Evolutionary conservation across 2,888 invertebrate species (phyloP), one percentile per base, ranked within the genome.

Genomic region (Chromoteleia sp.): DNA sequence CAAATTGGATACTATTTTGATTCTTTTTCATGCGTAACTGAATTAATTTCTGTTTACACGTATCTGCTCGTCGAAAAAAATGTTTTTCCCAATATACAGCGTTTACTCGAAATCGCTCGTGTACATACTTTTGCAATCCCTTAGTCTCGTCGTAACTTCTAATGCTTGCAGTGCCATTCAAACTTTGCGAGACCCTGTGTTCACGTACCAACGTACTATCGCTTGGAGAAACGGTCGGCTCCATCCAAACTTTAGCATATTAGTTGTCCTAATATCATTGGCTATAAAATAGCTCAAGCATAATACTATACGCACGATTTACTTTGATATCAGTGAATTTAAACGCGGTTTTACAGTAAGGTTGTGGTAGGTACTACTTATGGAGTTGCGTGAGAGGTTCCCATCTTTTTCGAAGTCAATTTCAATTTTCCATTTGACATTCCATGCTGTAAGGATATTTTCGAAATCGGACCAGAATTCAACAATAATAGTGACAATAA

Each of bases 201-300:
- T 71, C 75, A 70, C 50, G 61, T 74, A 39, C 50, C 59, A 43
- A 21, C 19, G 48, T 71, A 76, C 65, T 58, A 81, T 76, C 71
- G 70, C 71, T 81, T 50, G 56, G 74, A 50, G 70, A 80, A 80
- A 80, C 56, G 54, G 48, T 19, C 43, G 15, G 50, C 25, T 65
- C 54, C 59, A 65, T 65, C 41, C 71, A 58, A 81, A 76, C 76
- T 81, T 80, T 76, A 65, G 71, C 58, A 75, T 81, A 79, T 79
- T 79, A 74, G 68, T 79, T 74, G 79, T 74, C 61, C 68, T 74
- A 74, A 79, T 74, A 79, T 74, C 54, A 29, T 68, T 68, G 56
- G 54, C 48, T 63, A 68, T 74, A 74, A 79, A 59, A 61, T 74
- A 68, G 54, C 61, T 74, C 39, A 54, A 61, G 56, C 61, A 54